Base-by-base conservation (phyloP, 2,113 vertebrate species). In the Bubo scandiacus region DNA sequence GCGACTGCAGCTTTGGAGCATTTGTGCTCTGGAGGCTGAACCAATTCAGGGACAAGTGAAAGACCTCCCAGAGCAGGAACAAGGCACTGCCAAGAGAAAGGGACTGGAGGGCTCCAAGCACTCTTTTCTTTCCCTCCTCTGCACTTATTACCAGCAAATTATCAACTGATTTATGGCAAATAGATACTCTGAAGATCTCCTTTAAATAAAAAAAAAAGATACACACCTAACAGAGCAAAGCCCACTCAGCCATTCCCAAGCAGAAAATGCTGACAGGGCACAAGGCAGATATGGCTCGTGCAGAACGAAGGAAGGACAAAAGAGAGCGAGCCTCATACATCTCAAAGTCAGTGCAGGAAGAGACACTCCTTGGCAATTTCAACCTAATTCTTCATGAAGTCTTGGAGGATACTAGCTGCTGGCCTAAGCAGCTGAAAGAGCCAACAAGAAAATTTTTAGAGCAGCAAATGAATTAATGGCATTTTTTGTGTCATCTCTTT, bases 361-460 rank as follows among this genome's bases (percentile, higher is more conserved):
- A 92, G 58, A 55, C 65, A 87, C 12, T 42, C 52, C 19, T 57
- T 85, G 70, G 93, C 93, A 79, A 90, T 85, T 91, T 82, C 87
- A 87, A 7, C 77, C 61, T 84, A 91, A 94, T 74, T 96, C 91
- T 78, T 91, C 55, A 84, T 65, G 63, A 81, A 72, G 63, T 90
- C 70, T 81, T 75, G 65, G 63, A 91, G 51, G 17, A 74, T 55
- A 55, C 59, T 78, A 59, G 67, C 67, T 90, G 81, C 77, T 91
- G 80, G 83, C 70, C 81, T 74, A 58, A 92, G 80, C 86, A 86
- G 32, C 63, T 89, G 63, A 26, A 84, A 91, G 61, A 74, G 65
- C 75, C 34, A 83, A 40, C 13, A 61, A 80, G 67, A 75, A 88
- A 58, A 21, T 47, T 91, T 82, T 79, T 70, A 81, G 58, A 51